phyloP scores from a whole-genome alignment of 2,797 vertebrate species.

The Hippoglossus hippoglossus region DNA sequence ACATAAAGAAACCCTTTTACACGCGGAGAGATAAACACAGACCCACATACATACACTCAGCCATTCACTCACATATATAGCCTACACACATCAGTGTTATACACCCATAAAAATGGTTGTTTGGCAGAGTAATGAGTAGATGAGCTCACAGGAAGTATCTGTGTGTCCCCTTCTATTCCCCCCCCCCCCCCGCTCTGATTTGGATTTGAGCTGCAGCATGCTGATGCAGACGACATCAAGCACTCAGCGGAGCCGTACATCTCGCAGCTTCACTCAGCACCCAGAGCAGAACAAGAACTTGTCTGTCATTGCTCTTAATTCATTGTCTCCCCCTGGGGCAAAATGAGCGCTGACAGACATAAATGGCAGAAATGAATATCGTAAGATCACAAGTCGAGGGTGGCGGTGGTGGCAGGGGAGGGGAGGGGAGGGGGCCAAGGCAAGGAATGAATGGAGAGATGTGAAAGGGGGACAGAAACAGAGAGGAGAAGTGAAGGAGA shows the following conservation, averaged over 20 bases:
- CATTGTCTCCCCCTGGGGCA: conserved; percentile 75
- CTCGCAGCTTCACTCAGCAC: conserved; percentile 63
- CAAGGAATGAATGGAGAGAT: conserved; percentile 36
- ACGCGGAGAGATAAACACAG: conserved; percentile 58
- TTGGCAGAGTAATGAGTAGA: conserved; percentile 67
- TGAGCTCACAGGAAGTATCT: conserved; percentile 79
- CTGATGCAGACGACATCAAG: conserved; percentile 75
- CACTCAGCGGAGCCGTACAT: conserved; percentile 55
- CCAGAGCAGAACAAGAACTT: conserved; percentile 77
- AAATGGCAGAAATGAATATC: conserved; percentile 79
- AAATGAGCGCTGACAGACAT: conserved; percentile 75
- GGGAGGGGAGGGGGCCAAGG: background rate
- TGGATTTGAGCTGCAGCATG: conserved; percentile 59
- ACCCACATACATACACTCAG: conserved; percentile 54
- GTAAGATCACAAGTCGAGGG: conserved; percentile 70
- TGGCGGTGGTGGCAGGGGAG: conserved; percentile 14
- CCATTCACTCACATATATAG: conserved; percentile 60
- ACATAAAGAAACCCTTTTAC: conserved; percentile 84
- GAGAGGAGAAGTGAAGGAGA: conserved; percentile 20
- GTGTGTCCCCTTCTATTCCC: conserved; percentile 3
- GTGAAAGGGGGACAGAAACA: conserved; percentile 14
- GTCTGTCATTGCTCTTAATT: conserved; percentile 80
- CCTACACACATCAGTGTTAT: conserved; percentile 66
- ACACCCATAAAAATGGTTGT: conserved; percentile 70
- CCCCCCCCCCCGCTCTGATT: conserved; percentile 38